A percentile compares a stretch with the other conserved stretches of the same genome.
phyloP scores from a whole-genome alignment of 2,888 invertebrate genomes.

The Biston stratarius region DNA sequence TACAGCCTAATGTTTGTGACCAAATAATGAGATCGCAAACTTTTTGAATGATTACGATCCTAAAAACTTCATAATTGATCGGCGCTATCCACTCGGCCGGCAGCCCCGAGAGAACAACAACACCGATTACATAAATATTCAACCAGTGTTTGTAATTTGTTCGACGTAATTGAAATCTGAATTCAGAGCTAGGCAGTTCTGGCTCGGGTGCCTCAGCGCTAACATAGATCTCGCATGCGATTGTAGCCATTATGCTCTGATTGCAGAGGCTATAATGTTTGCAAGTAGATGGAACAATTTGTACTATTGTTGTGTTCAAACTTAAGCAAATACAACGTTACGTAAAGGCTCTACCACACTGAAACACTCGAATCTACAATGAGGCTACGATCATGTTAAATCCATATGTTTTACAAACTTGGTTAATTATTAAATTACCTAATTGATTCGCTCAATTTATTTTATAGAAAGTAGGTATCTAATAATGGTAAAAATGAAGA shows the following conservation, averaged over 20 bases:
- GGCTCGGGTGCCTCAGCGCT: conserved; percentile 16
- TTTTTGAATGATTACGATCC: background rate
- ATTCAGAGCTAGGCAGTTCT: conserved; percentile 26
- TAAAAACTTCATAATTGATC: background rate
- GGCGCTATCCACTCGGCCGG: background rate
- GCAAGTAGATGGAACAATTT: conserved; percentile 21
- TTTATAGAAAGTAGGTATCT: no score
- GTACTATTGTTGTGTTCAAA: conserved; percentile 17
- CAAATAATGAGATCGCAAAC: background rate
- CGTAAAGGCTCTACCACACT: background rate
- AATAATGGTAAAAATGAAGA: no score
- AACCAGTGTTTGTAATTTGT: conserved; percentile 25
- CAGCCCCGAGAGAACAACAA: conserved; percentile 14
- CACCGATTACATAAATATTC: conserved; percentile 21
- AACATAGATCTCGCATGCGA: conserved; percentile 30
- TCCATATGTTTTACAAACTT: no score
- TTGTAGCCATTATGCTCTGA: conserved; percentile 27
- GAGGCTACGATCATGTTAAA: background rate
- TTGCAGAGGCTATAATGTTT: conserved; percentile 22
- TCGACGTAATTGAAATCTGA: conserved; percentile 21
- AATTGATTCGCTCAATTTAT: no score
- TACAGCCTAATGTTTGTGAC: background rate
- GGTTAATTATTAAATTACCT: no score
- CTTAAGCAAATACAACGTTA: background rate
- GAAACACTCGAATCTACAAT: background rate